Evolutionary conservation across 2,888 invertebrate genomes (phyloP), one percentile per base, ranked within the genome.

Genomic region (Cynaeus angustus): DNA sequence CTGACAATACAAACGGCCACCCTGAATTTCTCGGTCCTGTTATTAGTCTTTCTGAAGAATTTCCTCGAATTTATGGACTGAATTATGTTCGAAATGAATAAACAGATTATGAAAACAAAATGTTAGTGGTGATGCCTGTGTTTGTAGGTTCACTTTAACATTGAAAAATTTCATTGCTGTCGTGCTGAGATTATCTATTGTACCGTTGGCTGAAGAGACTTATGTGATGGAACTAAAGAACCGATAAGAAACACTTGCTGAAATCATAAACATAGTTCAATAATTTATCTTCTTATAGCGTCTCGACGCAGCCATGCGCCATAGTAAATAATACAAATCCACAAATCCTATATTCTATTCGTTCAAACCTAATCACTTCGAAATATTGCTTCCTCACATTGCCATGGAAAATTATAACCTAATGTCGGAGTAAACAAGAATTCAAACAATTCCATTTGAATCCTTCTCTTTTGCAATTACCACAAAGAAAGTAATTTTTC

Each of bases 171-270:
- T 21, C 21, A 21, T 21, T 21, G 21, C 4, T 4, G 4, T 3
- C 21, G 4, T 21, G 1, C n/a, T n/a, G n/a, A n/a, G n/a, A 21
- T 21, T 21, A 21, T 4, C 33, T 33, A 33, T 33, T 33, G 33
- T n/a, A 33, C 3, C 33, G 28, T 46, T 59, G n/a, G 61, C 16
- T 61, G n/a, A 48, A 50, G 48, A 61, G 48, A 61, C 37, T 61
- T 61, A 61, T 61, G 61, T 61, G 61, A 61, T 48, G 61, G 61
- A 61, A 61, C 46, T 61, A 61, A 61, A 48, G 46, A 61, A 50
- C 46, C 59, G 61, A 61, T 61, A 61, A 61, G 38, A 61, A 33
- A 16, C 43, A 59, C 46, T 43, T 59, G 33, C 46, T 50, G 61
- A 50, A 61, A 50, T 61, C 61, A 61, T 61, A 61, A 61, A 50